Conservation (phyloP, 53 echinoderm and acorn worm genomes). For the Holothuria leucospilota region DNA sequence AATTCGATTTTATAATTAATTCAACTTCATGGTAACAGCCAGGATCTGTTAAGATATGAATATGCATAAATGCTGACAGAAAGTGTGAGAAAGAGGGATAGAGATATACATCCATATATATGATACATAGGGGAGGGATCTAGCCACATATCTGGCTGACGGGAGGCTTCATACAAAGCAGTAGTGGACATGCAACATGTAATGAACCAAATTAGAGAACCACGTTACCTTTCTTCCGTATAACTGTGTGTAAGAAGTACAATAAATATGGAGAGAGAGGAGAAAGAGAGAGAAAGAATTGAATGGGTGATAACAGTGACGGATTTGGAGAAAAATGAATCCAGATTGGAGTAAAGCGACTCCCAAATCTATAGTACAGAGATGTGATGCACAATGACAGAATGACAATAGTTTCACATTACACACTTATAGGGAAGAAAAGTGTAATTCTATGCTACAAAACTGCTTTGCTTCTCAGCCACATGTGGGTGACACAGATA, state of each 20-base stretch:
- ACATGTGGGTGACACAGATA: too few relatives aligned
- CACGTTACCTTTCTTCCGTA: conserved; percentile 39
- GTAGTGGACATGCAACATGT: conserved; percentile 3
- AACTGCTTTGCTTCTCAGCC: too few relatives aligned
- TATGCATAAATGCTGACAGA: not conserved
- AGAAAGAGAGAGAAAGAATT: conserved; percentile 22
- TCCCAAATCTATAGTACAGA: too few relatives aligned
- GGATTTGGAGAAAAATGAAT: conserved; percentile 11
- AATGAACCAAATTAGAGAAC: conserved; percentile 13
- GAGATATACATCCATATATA: not conserved
- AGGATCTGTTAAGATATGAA: not conserved
- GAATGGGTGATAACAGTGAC: not conserved
- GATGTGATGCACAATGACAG: too few relatives aligned
- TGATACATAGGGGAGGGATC: too few relatives aligned
- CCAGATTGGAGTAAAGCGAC: not conserved
- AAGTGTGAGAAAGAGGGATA: not conserved
- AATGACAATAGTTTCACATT: too few relatives aligned
- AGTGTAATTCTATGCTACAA: too few relatives aligned
- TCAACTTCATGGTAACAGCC: not conserved
- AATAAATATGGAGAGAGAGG: not conserved
- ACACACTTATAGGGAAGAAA: too few relatives aligned
- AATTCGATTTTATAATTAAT: not conserved
- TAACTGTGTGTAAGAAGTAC: conserved; percentile 42
- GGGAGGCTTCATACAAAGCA: too few relatives aligned
- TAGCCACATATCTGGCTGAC: too few relatives aligned